Evolutionary conservation across 92 coral and sea anemone species (phyloP).

Genomic region (Porites evermanni): DNA sequence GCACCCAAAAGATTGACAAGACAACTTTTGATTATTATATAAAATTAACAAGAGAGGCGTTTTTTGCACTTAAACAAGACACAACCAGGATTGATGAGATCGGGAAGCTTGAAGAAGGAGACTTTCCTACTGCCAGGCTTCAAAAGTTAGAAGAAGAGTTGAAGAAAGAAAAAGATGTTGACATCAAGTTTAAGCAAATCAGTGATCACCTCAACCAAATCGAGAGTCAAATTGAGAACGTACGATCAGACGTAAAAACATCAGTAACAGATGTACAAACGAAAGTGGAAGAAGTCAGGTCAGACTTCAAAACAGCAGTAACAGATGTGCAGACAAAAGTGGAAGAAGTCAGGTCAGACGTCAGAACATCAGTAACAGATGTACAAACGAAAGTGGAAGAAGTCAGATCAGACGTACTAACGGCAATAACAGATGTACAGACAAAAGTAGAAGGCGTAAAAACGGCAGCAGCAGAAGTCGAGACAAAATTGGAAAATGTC

Average conservation of each 20-base stretch:
- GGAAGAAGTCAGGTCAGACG: background rate
- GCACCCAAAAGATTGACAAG: background rate
- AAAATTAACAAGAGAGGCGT: constrained; percentile 6
- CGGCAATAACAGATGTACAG: no score
- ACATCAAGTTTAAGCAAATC: constrained; percentile 12
- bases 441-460: background rate
- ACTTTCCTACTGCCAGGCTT: no score
- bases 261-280: background rate
- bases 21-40: background rate
- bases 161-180: constrained; percentile 10
- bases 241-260: background rate
- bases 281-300: background rate
- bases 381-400: no score
- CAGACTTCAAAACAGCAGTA: background rate
- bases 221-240: background rate
- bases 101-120: no score
- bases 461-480: no score
- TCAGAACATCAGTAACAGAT: background rate
- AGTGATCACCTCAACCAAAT: background rate
- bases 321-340: background rate
- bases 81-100: background rate
- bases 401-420: no score
- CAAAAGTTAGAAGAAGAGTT: no score
- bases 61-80: constrained; percentile 25
- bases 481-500: no score